Percentiles rank a stretch among this genome's conserved stretches.
Evolutionary conservation across 2,888 invertebrate genomes (phyloP).

Genomic region (Orchesellides sinensis): DNA sequence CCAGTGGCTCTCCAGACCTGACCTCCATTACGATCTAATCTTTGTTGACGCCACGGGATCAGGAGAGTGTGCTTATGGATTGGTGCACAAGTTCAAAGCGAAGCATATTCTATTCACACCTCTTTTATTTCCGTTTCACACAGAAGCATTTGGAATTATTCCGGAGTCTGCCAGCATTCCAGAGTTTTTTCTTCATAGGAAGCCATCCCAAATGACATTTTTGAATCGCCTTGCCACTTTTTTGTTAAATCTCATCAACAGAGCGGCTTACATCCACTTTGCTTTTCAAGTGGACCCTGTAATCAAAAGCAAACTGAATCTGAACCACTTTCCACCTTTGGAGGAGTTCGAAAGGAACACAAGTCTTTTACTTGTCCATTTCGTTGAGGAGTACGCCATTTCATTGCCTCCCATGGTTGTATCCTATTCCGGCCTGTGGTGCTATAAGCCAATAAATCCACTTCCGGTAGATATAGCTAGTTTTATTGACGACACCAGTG

Average conservation of each 20-base stretch:
- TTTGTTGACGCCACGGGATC: slow-evolving; percentile 3
- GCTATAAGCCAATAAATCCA: not conserved
- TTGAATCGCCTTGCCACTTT: not conserved
- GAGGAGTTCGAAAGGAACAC: slow-evolving; percentile 25
- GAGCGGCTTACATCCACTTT: not conserved
- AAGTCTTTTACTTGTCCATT: slow-evolving; percentile 31
- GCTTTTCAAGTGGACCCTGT: not conserved
- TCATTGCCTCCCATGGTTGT: slow-evolving; percentile 47
- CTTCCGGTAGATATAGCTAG: slow-evolving; percentile 28
- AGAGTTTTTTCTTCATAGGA: not conserved
- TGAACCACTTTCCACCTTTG: not conserved
- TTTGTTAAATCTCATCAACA: too few species aligned
- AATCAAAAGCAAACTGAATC: not conserved
- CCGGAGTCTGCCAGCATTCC: slow-evolving; percentile 24
- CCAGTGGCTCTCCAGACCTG: slow-evolving; percentile 36
- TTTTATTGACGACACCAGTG: slow-evolving; percentile 63
- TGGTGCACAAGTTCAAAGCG: slow-evolving; percentile 40
- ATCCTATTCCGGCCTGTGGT: slow-evolving; percentile 14
- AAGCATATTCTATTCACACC: slow-evolving; percentile 6
- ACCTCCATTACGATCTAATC: slow-evolving; percentile 17
- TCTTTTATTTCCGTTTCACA: not conserved
- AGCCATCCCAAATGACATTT: slow-evolving; percentile 12
- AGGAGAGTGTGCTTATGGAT: slow-evolving; percentile 41
- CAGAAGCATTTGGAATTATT: slow-evolving; percentile 2
- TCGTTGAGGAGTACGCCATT: slow-evolving; percentile 28